Conservation (phyloP, 92 coral and sea anemone genomes). For the Porites rus region DNA sequence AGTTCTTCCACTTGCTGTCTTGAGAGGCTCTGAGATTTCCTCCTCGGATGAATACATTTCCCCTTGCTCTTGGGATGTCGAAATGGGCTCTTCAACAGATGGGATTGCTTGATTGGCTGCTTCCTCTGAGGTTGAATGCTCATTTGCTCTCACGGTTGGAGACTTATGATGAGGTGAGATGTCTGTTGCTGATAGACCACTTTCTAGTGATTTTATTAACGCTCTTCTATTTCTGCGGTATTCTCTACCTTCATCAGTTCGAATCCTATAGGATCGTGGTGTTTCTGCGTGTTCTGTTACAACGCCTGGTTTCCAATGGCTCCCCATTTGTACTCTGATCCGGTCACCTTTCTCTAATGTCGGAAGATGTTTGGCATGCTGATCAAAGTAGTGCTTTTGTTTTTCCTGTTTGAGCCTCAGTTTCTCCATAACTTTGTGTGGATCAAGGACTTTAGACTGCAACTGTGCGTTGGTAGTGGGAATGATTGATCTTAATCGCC, state of each 20-base stretch:
- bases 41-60: constrained; percentile 2
- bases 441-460: constrained; percentile 15
- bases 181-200: constrained; percentile 11
- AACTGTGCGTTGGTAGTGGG: constrained; percentile 30
- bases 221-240: not conserved
- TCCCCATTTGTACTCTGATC: constrained; percentile 4
- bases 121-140: not conserved
- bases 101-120: constrained; percentile 12
- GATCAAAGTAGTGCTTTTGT: constrained; percentile 35
- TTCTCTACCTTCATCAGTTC: not conserved
- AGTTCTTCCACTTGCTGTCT: constrained; percentile 39
- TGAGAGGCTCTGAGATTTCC: constrained; percentile 27
- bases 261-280: not conserved
- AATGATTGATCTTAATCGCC: constrained; percentile 46
- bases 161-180: constrained; percentile 15
- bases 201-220: not conserved
- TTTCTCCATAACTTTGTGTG: constrained; percentile 26
- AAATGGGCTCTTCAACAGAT: constrained; percentile 14
- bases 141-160: not conserved
- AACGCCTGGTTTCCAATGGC: not conserved
- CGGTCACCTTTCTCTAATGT: constrained; percentile 18
- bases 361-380: constrained; percentile 21
- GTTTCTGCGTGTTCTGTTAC: not conserved
- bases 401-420: constrained; percentile 37
- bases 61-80: constrained; percentile 10